Evolutionary conservation across 2,797 vertebrate genomes (phyloP).

Genomic region (Platalea minor): DNA sequence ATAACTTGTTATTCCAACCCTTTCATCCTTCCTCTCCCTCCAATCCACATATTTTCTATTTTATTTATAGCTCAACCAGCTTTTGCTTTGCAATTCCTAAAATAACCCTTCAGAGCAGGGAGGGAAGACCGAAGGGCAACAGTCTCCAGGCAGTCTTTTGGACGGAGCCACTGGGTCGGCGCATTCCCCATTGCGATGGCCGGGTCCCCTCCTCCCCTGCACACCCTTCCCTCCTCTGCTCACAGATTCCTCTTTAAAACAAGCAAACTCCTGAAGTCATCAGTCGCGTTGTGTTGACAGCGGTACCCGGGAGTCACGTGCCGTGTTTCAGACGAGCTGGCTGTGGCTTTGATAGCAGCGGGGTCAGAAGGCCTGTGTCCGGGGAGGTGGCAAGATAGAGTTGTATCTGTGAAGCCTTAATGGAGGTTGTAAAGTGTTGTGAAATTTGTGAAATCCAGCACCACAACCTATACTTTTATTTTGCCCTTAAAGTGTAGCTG

Average conservation of each 20-base stretch:
- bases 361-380: neutral
- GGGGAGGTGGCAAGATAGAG: neutral
- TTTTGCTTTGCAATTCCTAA: constrained; percentile 4
- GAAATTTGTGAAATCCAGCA: neutral
- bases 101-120: neutral
- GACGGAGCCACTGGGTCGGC: neutral
- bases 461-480: neutral
- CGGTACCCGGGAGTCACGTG: neutral
- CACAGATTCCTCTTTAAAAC: neutral
- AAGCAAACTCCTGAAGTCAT: neutral
- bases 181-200: accelerated
- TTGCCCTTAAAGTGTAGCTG: neutral
- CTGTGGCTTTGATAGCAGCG: neutral
- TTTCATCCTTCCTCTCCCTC: constrained; percentile 19
- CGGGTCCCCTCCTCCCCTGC: neutral
- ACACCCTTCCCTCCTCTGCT: neutral
- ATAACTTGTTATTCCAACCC: constrained; percentile 60
- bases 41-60: constrained; percentile 21
- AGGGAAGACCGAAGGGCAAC: neutral
- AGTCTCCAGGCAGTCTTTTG: neutral
- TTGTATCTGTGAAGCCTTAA: neutral
- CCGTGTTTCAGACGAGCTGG: neutral
- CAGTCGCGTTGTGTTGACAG: neutral
- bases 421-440: neutral
- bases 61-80: constrained; percentile 32